Conservation (phyloP, 2,888 invertebrate genomes). For the Pristionchus fissidentatus region DNA sequence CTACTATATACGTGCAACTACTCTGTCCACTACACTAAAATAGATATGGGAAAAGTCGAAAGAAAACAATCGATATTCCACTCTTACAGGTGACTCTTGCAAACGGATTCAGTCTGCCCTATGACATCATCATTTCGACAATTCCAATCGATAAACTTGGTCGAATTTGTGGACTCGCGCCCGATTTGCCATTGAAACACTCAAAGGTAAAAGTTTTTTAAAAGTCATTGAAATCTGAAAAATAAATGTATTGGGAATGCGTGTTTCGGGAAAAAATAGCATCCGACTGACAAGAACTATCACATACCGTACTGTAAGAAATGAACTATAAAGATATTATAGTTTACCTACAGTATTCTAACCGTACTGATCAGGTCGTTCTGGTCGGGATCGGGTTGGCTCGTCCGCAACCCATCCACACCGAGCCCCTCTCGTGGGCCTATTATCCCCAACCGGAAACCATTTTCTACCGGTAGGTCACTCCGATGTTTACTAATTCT, state of each 20-base stretch:
- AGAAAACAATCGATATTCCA: too few relatives aligned
- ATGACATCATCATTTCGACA: conserved; percentile 36
- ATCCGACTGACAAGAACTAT: not conserved
- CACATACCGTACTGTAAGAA: not conserved
- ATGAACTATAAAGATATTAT: not conserved
- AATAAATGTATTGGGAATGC: too few relatives aligned
- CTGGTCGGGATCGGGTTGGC: conserved; percentile 41
- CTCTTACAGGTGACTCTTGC: conserved; percentile 36
- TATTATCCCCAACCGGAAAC: conserved; percentile 42
- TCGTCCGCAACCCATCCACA: conserved; percentile 38
- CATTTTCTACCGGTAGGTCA: conserved; percentile 38
- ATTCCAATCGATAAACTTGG: conserved; percentile 40
- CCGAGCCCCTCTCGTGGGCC: conserved; percentile 45
- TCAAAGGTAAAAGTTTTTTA: conserved; percentile 13
- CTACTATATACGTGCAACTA: too few relatives aligned
- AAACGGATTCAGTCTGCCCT: not conserved
- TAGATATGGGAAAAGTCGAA: not conserved
- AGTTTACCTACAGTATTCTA: not conserved
- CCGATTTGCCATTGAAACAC: conserved; percentile 36
- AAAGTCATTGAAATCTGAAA: not conserved
- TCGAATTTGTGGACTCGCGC: conserved; percentile 6
- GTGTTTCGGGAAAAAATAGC: not conserved
- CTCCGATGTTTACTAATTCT: too few relatives aligned
- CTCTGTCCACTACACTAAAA: not conserved
- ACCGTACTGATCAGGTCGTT: conserved; percentile 30